Evolutionary conservation across 2,113 vertebrate genomes (phyloP), one percentile per base, ranked within the genome.

Genomic region (Hucho hucho): DNA sequence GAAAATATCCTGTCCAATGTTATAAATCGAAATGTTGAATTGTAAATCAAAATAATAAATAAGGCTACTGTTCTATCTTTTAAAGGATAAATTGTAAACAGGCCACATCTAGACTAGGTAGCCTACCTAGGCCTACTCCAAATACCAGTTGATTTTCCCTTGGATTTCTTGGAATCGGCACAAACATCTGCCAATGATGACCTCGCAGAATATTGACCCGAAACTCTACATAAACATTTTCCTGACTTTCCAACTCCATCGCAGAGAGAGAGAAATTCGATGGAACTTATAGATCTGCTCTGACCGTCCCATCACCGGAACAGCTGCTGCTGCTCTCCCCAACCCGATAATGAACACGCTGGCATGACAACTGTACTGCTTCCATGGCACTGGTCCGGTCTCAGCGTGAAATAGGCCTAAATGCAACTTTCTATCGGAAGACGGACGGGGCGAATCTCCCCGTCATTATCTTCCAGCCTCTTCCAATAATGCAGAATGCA

Each of bases 171-270:
- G 74, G 64, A 71, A 77, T 79, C 75, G 75, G 69, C 72, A 80
- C 37, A 83, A 90, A 85, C 86, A 87, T 86, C 84, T 83, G 82
- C 88, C 86, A 81, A 86, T 72, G 83, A 73, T 79, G 87, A 74
- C 63, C 63, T 61, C 73, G 68, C 80, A 37, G 83, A 86, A 87
- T 92, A 94, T 93, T 90, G 92, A 91, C 82, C 85, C 58, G 80
- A 87, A 92, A 88, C 86, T 91, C 86, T 91, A 88, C 81, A 86
- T 89, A 93, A 93, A 94, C 91, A 92, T 92, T 93, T 93, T 88
- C 89, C 87, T 89, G 88, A 92, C 90, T 93, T 91, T 84, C 73
- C 89, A 91, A 89, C 89, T 92, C 84, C 46, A 80, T 78, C 61
- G 28, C 71, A 79, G 9, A 43, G 37, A 12, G 32, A 88, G 84